Base-by-base conservation (phyloP, 2,113 vertebrate species). In the Diadophis punctatus region DNA sequence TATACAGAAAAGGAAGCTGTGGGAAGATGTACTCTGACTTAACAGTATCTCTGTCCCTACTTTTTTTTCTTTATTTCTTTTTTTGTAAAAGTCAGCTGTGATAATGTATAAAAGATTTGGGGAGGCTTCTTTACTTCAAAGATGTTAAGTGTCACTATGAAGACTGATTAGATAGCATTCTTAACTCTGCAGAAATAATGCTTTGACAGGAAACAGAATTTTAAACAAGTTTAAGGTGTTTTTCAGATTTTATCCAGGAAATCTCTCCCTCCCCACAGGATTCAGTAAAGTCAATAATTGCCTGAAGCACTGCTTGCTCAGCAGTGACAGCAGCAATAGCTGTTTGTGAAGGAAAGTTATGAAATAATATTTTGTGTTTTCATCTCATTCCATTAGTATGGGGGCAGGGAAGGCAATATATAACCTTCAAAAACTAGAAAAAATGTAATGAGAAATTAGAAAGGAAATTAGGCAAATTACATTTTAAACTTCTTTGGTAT, bases 281-380 rank as follows among this genome's bases (percentile, higher is more conserved):
- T 92, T 60, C 80, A 92, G 90, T 12, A 84, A 2, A 1, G 74
- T 93, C 55, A 56, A 16, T 68, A 89, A 49, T 85, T 84, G 34
- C 25, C 4, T 43, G 93, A 93, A 95, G 92, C 92, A 94, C 52
- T 0, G 0, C 93, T 90, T 23, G 91, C 93, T 95, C 74, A 87
- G 8, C 91, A 86, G 95, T 93, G 27, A 25, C 74, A 93, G 94
- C 95, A 96, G 96, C 95, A 87, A 87, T 92, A 87, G 96, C 96
- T 96, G 95, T 96, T 96, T 95, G 91, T 12, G 12, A 39, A 92
- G 90, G 34, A 95, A 0, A 84, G 92, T 93, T 91, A 95, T 96
- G 93, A 96, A 96, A 93, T 95, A 92, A 96, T 96, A 94, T 96
- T 96, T 95, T 95, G 95, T 96, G 93, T 92, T 27, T 0, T 7